A percentile compares a stretch with the other conserved stretches of the same genome.
These are phyloP conservation scores for Pterocles gutturalis DNA, from an alignment of 2,113 vertebrate genomes.

Conservation along the genomic window DNA sequence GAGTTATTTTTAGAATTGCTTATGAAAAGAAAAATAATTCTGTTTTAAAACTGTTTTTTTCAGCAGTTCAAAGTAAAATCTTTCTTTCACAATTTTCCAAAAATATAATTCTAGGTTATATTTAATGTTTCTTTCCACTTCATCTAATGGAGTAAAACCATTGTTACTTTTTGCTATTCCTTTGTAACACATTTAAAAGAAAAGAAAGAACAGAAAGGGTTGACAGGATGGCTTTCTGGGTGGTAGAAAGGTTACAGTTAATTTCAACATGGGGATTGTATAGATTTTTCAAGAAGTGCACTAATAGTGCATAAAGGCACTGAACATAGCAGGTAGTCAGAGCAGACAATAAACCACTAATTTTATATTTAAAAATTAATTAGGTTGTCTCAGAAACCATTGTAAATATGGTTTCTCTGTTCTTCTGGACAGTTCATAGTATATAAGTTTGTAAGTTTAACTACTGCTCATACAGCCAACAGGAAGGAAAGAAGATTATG, in stretches of 20 bases:
- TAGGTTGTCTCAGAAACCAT: not conserved
- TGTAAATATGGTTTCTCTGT: not conserved
- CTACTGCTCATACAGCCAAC: not conserved
- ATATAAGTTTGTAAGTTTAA: not conserved
- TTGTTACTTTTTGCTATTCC: not conserved
- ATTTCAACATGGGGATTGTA: not conserved
- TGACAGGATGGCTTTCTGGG: not conserved
- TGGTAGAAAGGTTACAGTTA: not conserved
- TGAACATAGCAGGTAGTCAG: not conserved
- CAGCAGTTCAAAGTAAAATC: not conserved
- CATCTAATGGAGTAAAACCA: not conserved
- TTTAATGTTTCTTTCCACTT: not conserved
- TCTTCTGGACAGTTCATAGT: not conserved
- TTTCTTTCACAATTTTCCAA: fast-evolving
- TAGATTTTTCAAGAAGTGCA: not conserved
- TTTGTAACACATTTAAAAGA: not conserved
- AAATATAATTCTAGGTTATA: not conserved
- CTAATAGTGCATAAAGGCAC: not conserved
- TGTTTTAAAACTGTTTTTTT: not conserved
- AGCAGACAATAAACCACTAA: not conserved
- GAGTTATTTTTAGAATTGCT: not conserved
- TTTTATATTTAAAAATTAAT: not conserved
- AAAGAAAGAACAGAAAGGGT: not conserved
- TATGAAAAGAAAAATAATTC: not conserved
- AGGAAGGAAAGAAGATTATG: not conserved